Conservation (phyloP, 2,113 vertebrate species). For the Electrona antarctica region DNA sequence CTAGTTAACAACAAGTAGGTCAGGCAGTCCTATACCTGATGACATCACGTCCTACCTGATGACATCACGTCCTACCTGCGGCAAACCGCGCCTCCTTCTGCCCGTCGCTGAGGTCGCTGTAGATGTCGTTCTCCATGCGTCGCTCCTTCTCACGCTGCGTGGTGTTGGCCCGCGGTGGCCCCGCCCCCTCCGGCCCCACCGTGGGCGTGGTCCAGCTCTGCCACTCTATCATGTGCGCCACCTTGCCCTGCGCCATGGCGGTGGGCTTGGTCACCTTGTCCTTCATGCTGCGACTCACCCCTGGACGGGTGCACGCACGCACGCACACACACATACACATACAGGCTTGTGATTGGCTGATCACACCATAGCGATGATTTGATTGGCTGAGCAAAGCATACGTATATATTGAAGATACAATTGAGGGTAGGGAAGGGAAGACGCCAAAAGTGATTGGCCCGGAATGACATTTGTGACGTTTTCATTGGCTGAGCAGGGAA, state of each 20-base stretch:
- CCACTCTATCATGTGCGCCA: constrained; percentile 99
- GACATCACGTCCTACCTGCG: constrained; percentile 80
- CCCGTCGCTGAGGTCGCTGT: constrained; percentile 95
- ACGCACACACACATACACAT: constrained; percentile 26
- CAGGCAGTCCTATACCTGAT: too few relatives aligned
- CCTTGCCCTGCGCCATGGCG: constrained; percentile 93
- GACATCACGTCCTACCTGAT: too few relatives aligned
- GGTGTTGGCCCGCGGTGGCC: constrained; percentile 69
- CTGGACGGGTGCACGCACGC: constrained; percentile 66
- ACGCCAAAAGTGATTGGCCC: too few relatives aligned
- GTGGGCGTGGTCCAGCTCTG: constrained; percentile 92
- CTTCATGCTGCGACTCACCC: constrained; percentile 94
- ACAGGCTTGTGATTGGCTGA: too few relatives aligned
- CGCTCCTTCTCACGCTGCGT: constrained; percentile 85
- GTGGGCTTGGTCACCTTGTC: constrained; percentile 98
- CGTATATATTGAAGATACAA: too few relatives aligned
- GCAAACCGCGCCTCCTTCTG: constrained; percentile 97
- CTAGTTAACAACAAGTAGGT: too few relatives aligned
- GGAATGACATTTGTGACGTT: too few relatives aligned
- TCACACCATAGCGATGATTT: too few relatives aligned
- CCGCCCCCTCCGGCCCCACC: constrained; percentile 63
- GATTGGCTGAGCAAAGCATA: too few relatives aligned
- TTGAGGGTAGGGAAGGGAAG: too few relatives aligned
- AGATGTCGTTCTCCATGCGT: constrained; percentile 90
- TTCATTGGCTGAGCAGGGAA: too few relatives aligned